Percentiles rank a stretch among this genome's conserved stretches.
phyloP scores from a whole-genome alignment of 2,888 invertebrate genomes.

The Drosophila neonasuta region DNA sequence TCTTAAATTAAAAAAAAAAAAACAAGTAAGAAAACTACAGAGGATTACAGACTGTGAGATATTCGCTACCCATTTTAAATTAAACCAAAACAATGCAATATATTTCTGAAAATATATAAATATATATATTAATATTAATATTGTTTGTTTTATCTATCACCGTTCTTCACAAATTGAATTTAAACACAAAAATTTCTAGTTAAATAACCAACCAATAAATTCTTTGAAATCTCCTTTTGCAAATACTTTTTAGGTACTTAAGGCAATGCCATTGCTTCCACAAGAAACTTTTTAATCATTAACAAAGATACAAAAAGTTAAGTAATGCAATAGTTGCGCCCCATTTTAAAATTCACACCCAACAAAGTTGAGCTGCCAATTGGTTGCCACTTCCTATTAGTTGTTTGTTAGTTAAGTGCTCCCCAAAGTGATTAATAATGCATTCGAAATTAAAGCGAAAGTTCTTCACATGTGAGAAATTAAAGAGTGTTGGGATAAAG shows the following conservation, averaged over 20 bases:
- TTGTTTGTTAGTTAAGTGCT: constrained; percentile 3
- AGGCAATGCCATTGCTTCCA: neutral
- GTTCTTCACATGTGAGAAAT: constrained; percentile 5
- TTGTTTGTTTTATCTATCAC: no score
- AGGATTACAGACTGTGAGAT: no score
- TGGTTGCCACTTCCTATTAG: constrained; percentile 10
- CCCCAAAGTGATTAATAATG: constrained; percentile 8
- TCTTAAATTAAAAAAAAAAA: no score
- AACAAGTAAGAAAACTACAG: no score
- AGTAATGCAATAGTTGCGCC: neutral
- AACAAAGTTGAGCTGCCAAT: neutral
- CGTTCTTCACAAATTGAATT: no score
- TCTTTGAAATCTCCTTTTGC: neutral
- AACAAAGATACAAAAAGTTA: neutral
- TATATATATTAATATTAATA: no score
- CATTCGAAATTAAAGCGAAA: constrained; percentile 9
- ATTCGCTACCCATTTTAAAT: no score
- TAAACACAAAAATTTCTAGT: no score
- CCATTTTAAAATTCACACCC: constrained; percentile 5
- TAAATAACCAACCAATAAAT: neutral
- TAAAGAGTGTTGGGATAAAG: neutral
- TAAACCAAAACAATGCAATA: no score
- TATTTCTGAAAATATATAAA: no score
- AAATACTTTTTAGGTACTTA: neutral
- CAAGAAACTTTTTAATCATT: neutral